Evolutionary conservation across 2,888 invertebrate species (phyloP), one percentile per base, ranked within the genome.

Genomic region (Dicycla oo): DNA sequence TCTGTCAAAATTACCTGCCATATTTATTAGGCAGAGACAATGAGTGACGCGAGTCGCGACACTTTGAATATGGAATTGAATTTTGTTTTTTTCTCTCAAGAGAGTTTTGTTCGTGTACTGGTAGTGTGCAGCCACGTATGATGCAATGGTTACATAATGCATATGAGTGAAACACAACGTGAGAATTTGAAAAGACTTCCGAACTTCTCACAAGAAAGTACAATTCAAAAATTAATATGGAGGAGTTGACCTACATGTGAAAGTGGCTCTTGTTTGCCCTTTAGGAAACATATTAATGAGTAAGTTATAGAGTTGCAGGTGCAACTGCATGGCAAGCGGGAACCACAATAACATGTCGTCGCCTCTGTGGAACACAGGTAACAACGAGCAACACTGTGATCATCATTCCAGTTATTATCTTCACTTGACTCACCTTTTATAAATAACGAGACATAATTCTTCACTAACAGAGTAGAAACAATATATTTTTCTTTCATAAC

Each of bases 1-100:
- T 93, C 93, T 91, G 94, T 95, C 95, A 94, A 93, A 90, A 92
- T 94, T 92, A 91, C 85, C 84, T 90, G 90, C 91, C 91, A 91
- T 91, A 91, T 91, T 93, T 92, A 90, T 93, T 87, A 88, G 72
- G 72, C 81, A 86, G 72, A 88, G 83, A 90, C 88, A 90, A 90
- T 88, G 73, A 85, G 77, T 77, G 83, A 76, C 83, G 73, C 63
- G 78, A 75, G 75, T 72, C 81, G 74, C 73, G 78, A 81, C 81
- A 75, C 61, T 82, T 86, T 87, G 81, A 87, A 83, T 86, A 78
- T 66, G 68, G 69, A 85, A 80, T 85, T 68, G 71, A 18, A 57
- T 72, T 69, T 80, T 58, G 64, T 69, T 68, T 74, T 72, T 78
- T 71, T 77, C 38, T 68, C 60, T 74, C 13, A 63, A 40, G 75